Percentiles rank a stretch among this genome's conserved stretches.
Conservation (phyloP, 2,113 vertebrate genomes). For the Phoxinus phoxinus region DNA sequence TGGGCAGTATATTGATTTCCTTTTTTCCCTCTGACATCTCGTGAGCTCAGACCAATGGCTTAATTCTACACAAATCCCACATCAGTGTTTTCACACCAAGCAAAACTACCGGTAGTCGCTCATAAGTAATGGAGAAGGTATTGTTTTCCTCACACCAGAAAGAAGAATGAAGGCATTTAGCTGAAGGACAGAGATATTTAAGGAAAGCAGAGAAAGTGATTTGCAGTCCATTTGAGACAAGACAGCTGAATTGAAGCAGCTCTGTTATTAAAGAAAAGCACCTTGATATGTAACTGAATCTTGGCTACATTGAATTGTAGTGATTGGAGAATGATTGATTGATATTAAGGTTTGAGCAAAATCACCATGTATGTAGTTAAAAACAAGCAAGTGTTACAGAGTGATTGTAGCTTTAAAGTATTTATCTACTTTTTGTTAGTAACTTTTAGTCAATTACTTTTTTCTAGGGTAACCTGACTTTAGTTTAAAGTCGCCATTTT, state of each 20-base stretch:
- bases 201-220: conserved; percentile 3
- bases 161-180: conserved; percentile 39
- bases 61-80: conserved; percentile 42
- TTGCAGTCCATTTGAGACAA: background rate
- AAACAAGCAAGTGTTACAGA: background rate
- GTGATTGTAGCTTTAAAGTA: background rate
- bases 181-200: conserved; percentile 43
- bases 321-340: background rate
- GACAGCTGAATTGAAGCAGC: background rate
- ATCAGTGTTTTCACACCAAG: conserved; percentile 31
- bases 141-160: conserved; percentile 6
- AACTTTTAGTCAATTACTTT: background rate
- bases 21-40: conserved; percentile 1
- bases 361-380: too few species aligned
- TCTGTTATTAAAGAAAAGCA: background rate
- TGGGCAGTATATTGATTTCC: conserved; percentile 49
- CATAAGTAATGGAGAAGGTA: conserved; percentile 14
- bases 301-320: background rate
- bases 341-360: background rate
- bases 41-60: conserved; percentile 45
- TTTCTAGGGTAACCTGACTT: background rate
- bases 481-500: background rate
- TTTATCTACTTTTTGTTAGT: background rate
- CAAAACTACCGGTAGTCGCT: conserved; percentile 10
- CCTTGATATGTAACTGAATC: background rate